Percentiles rank a stretch among this genome's conserved stretches.
These are phyloP conservation scores for Thereva nobilitata DNA, from an alignment of 2,888 invertebrate genomes.

Conservation along the genomic window DNA sequence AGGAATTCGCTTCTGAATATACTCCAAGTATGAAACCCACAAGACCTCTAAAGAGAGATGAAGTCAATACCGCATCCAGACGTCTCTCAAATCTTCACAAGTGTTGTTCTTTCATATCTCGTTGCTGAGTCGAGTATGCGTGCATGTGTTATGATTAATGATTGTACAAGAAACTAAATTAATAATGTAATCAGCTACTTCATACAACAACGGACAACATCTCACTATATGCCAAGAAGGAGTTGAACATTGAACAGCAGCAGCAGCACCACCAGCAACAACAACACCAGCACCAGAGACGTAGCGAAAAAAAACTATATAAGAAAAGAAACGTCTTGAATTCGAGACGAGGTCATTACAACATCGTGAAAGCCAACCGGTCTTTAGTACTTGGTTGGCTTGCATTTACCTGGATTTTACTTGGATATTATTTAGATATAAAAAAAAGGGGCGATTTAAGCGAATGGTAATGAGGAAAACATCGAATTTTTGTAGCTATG, in stretches of 20 bases:
- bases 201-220: conserved; percentile 42
- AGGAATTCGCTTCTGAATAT: conserved; percentile 36
- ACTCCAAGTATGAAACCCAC: not conserved
- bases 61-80: conserved; percentile 7
- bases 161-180: conserved; percentile 57
- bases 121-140: conserved; percentile 19
- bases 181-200: conserved; percentile 54
- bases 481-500: too few species aligned
- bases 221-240: conserved; percentile 31
- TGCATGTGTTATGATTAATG: conserved; percentile 55
- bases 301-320: conserved; percentile 3
- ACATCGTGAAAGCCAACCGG: conserved; percentile 18
- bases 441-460: too few species aligned
- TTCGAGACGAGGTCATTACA: conserved; percentile 23
- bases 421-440: too few species aligned
- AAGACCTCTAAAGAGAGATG: not conserved
- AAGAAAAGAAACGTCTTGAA: not conserved
- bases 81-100: conserved; percentile 15
- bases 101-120: conserved; percentile 22
- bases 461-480: too few species aligned
- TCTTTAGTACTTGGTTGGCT: not conserved
- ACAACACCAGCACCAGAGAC: conserved; percentile 14
- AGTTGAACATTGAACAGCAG: conserved; percentile 25
- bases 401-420: too few species aligned
- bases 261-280: conserved; percentile 18